Percentiles rank a stretch among this genome's conserved stretches.
phyloP scores from a whole-genome alignment of 2,888 invertebrate genomes.

The Empis stercorea region DNA sequence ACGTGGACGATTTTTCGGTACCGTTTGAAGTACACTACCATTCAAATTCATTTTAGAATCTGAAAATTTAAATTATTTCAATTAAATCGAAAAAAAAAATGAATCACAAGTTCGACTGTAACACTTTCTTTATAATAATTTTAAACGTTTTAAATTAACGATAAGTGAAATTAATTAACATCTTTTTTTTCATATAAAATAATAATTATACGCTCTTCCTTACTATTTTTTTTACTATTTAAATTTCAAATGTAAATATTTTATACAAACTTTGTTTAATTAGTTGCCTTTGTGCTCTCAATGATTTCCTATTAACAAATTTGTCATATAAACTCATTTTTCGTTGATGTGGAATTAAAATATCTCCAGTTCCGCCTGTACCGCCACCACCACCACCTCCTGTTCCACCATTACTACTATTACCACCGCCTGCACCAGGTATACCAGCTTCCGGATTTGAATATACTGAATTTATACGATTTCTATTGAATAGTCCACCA shows the following conservation, averaged over 20 bases:
- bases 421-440: constrained; percentile 23
- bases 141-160: not conserved
- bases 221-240: not conserved
- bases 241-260: not conserved
- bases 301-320: constrained; percentile 65
- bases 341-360: not conserved
- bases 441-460: constrained; percentile 49
- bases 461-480: constrained; percentile 63
- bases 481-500: constrained; percentile 53
- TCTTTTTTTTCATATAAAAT: too few relatives aligned
- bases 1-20: constrained; percentile 60
- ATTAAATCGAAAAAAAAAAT: too few relatives aligned
- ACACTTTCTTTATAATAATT: not conserved
- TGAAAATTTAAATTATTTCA: constrained; percentile 22
- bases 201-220: too few relatives aligned
- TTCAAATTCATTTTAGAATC: constrained; percentile 51
- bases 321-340: constrained; percentile 78
- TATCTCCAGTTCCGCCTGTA: not conserved
- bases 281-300: constrained; percentile 36
- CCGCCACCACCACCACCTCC: not conserved
- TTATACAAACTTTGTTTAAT: constrained; percentile 50
- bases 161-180: too few relatives aligned
- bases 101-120: too few relatives aligned
- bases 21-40: constrained; percentile 38
- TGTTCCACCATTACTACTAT: not conserved